A percentile compares a stretch with the other conserved stretches of the same genome.
phyloP scores from a whole-genome alignment of 2,888 invertebrate genomes.

The Gastrophysa polygoni region DNA sequence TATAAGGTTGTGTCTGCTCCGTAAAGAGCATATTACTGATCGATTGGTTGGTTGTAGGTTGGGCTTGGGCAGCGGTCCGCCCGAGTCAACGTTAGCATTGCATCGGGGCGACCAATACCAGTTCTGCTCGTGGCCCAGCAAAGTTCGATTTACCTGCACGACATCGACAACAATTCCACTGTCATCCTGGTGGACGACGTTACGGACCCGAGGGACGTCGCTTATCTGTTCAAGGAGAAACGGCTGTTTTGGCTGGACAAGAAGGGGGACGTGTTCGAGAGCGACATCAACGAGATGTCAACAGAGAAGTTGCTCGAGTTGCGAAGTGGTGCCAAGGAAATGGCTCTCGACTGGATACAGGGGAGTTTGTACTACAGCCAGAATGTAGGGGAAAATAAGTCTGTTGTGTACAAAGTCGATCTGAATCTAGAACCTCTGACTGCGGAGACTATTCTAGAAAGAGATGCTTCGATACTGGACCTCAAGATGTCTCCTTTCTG shows the following conservation, averaged over 20 bases:
- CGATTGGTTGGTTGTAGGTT: too few species aligned
- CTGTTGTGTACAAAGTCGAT: slow-evolving; percentile 70
- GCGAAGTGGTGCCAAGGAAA: slow-evolving; percentile 66
- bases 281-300: slow-evolving; percentile 61
- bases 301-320: slow-evolving; percentile 64
- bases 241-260: slow-evolving; percentile 85
- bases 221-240: slow-evolving; percentile 72
- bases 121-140: slow-evolving; percentile 75
- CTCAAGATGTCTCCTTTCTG: slow-evolving; percentile 77
- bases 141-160: slow-evolving; percentile 75
- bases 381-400: slow-evolving; percentile 54
- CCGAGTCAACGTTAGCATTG: slow-evolving; percentile 69
- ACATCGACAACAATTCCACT: slow-evolving; percentile 73
- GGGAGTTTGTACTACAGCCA: slow-evolving; percentile 85
- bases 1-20: too few species aligned
- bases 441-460: slow-evolving; percentile 62
- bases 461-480: slow-evolving; percentile 66
- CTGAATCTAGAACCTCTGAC: slow-evolving; percentile 66
- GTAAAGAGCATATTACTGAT: too few species aligned
- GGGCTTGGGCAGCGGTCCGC: slow-evolving; percentile 76
- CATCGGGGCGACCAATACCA: slow-evolving; percentile 78
- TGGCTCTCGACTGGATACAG: slow-evolving; percentile 88
- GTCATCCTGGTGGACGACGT: slow-evolving; percentile 65
- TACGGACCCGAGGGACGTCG: slow-evolving; percentile 72
- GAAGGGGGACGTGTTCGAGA: slow-evolving; percentile 71